Conservation (phyloP, 2,888 invertebrate species). For the Conomelus anceps region DNA sequence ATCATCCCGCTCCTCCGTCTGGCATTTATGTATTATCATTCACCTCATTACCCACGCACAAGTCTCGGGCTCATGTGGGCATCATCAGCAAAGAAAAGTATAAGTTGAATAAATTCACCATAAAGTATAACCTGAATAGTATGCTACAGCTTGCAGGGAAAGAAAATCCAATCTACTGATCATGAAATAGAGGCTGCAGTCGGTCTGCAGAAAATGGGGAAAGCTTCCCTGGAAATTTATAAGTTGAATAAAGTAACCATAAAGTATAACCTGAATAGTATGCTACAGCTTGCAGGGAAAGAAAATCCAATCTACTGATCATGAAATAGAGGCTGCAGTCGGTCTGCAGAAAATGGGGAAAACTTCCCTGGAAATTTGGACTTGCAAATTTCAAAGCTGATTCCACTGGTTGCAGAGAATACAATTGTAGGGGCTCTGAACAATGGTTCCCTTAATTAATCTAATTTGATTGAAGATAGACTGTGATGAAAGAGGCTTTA, state of each 20-base stretch:
- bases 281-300: background rate
- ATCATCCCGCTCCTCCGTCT: no score
- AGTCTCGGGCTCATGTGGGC: no score
- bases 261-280: no score
- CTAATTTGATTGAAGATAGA: background rate
- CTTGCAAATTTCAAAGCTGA: background rate
- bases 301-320: background rate
- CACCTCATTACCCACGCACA: no score
- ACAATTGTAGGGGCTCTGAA: background rate
- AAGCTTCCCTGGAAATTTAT: background rate
- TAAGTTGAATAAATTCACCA: no score
- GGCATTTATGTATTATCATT: no score
- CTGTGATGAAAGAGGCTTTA: no score
- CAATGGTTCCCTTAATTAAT: background rate
- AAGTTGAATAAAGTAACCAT: no score
- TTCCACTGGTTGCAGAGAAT: background rate
- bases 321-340: background rate
- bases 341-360: background rate
- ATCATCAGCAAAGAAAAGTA: no score
- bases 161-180: background rate
- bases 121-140: no score
- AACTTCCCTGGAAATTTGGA: background rate
- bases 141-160: background rate
- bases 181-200: background rate
- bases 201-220: background rate